Conservation (phyloP, 2,797 vertebrate species). For the Mus spretus region DNA sequence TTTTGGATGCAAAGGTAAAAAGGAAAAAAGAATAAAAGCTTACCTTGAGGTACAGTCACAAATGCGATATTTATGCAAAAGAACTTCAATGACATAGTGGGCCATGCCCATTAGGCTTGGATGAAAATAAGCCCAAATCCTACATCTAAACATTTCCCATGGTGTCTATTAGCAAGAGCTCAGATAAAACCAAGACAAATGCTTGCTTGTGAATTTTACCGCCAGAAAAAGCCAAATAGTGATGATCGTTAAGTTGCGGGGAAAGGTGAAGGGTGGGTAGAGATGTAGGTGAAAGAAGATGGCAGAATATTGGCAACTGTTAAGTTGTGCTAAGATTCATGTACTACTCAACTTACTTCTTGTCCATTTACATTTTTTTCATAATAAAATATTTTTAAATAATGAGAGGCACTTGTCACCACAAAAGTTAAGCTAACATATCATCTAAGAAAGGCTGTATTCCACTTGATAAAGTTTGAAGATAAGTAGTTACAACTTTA, state of each 20-base stretch:
- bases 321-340: not conserved
- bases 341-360: not conserved
- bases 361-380: not conserved
- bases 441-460: conserved; percentile 13
- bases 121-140: conserved; percentile 26
- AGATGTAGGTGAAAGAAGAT: not conserved
- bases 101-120: not conserved
- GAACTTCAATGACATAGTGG: conserved; percentile 5
- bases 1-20: conserved; percentile 34
- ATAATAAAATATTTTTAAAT: not conserved
- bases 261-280: not conserved
- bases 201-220: conserved; percentile 1
- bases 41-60: conserved; percentile 50
- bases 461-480: conserved; percentile 45
- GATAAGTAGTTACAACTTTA: not conserved
- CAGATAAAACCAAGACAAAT: conserved; percentile 50
- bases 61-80: not conserved
- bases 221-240: conserved; percentile 16
- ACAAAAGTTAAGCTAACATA: conserved; percentile 33
- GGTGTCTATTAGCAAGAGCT: not conserved
- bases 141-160: conserved; percentile 1
- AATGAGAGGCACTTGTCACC: conserved; percentile 31
- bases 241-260: not conserved
- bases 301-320: not conserved
- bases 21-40: not conserved